A percentile compares a stretch with the other conserved stretches of the same genome.
These are phyloP conservation scores for Drosophila virilis DNA, from an alignment of 1,140 invertebrate species.

Conservation along the genomic window DNA sequence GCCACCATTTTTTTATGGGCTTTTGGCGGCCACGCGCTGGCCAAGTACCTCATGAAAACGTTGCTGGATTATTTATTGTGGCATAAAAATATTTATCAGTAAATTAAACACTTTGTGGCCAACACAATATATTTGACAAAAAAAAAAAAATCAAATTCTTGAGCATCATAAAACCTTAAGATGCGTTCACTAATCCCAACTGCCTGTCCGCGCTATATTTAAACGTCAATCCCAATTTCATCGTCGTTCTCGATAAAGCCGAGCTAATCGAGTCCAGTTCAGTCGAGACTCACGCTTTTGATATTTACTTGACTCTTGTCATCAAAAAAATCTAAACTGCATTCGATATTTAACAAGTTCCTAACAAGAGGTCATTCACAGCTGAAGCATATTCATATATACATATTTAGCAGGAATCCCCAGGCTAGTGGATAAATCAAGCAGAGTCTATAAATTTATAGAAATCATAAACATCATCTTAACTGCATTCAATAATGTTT, in stretches of 20 bases:
- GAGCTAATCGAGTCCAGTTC: neutral
- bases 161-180: slow-evolving; percentile 55
- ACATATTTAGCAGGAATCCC: too few relatives aligned
- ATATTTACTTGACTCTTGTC: neutral
- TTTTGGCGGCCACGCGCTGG: slow-evolving; percentile 56
- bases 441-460: too few relatives aligned
- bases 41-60: slow-evolving; percentile 73
- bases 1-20: slow-evolving; percentile 60
- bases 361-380: too few relatives aligned
- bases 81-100: slow-evolving; percentile 81
- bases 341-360: too few relatives aligned
- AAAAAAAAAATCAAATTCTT: neutral
- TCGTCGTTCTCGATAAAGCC: neutral
- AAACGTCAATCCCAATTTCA: slow-evolving; percentile 14
- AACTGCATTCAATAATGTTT: too few relatives aligned
- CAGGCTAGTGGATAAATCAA: too few relatives aligned
- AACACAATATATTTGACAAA: slow-evolving; percentile 36
- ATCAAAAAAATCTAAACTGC: too few relatives aligned
- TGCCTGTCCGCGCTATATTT: slow-evolving; percentile 29
- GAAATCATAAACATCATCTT: too few relatives aligned
- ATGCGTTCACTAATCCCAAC: slow-evolving; percentile 22
- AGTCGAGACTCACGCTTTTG: neutral
- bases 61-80: slow-evolving; percentile 71
- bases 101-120: slow-evolving; percentile 69
- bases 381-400: too few relatives aligned